Base-by-base conservation (phyloP, 2,888 invertebrate genomes). In the Ormyrus nitidulus region DNA sequence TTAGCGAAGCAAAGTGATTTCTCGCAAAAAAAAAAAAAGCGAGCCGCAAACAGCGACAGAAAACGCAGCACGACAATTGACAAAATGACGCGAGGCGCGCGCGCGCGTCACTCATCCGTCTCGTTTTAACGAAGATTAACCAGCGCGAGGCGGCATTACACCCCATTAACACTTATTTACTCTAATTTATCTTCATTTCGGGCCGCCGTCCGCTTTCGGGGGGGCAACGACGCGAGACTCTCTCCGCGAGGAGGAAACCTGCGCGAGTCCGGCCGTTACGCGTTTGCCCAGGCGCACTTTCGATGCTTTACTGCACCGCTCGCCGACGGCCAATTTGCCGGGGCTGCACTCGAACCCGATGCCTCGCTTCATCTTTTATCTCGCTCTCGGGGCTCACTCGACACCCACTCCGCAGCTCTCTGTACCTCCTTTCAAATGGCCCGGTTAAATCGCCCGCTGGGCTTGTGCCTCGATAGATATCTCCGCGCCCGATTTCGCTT, bases 51-150 rank as follows among this genome's bases (percentile, higher is more conserved):
- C 46, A 11, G 53, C 59, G 53, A 79, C 82, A 80, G 78, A 77
- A 77, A 74, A 48, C 6, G 10, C 48, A 46, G 75, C 71, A 34
- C 3, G 34, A 80, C 81, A 84, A 84, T 84, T 84, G 77, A 65
- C 71, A 77, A 34, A 34, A 71, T 19, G 77, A 62, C 58, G 53
- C 61, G 49, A 9, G n/a, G 53, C 69, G 13, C 19, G 56, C 46
- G 64, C 73, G 19, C 77, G 56, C 62, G 73, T 79, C 79, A 70
- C 56, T 70, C 79, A 66, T 49, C 74, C 84, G 83, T 77, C 83
- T 84, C 84, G 81, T 84, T 83, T 85, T 88, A 87, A 88, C 86
- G 87, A 89, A 89, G 88, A 89, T 89, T 87, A 87, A 89, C 86
- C 87, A 87, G 88, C 87, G 61, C 70, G 8, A 34, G 51, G 86